Evolutionary conservation across 2,888 invertebrate genomes (phyloP), one percentile per base, ranked within the genome.

Genomic region (Oscheius sp.): DNA sequence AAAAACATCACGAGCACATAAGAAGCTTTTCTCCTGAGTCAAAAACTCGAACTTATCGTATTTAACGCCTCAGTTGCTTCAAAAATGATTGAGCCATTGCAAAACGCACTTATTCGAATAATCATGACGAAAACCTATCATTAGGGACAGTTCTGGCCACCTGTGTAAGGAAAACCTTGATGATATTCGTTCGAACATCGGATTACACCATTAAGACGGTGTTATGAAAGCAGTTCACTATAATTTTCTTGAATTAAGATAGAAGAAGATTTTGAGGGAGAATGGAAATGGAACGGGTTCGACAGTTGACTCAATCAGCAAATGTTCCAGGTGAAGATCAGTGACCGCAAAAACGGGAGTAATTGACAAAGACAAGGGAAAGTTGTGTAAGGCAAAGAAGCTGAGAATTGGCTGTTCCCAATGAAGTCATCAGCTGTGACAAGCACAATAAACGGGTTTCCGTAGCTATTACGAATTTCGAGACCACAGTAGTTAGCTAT

Each of bases 361-460:
- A 61, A 41, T 21, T 61, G 25, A 61, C 43, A 18, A 43, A 61
- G n/a, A 16, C 35, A 41, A 43, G 41, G 45, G 43, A 61, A 61
- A 18, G 41, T 61, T 43, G 23, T 43, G 13, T 43, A 43, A 12
- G 58, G 58, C 58, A 27, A 58, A 58, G 43, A 18, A 61, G 61
- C 61, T 61, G 41, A 23, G 61, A 61, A 61, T 41, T 61, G 59
- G 61, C 61, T 25, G 61, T 61, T 61, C 61, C n/a, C 18, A 66
- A 27, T 66, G 66, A 52, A 49, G 35, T 9, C 66, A 66, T 16
- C 66, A 66, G 49, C 66, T 46, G 66, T 66, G 63, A 43, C 46
- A 45, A 45, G 29, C 45, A 16, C 49, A 66, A 52, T 27, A 25
- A 66, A 66, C 66, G 66, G 66, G 66, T 66, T 66, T 49, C 61